phyloP scores from a whole-genome alignment of 2,888 invertebrate species.

The Cryptus armator region DNA sequence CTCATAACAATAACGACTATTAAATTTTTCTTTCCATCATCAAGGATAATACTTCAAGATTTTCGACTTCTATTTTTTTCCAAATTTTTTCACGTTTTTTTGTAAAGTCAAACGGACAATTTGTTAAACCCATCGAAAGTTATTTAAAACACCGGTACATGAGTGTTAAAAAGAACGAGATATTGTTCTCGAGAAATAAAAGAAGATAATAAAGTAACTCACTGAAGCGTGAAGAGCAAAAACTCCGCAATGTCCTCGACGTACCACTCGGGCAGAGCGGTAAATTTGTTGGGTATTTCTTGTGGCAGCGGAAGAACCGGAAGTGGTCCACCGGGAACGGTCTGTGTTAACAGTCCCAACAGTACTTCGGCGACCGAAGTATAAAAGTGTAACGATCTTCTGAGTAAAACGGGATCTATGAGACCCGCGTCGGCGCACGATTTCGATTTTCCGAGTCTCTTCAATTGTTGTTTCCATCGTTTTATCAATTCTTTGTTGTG shows the following conservation, averaged over 20 bases:
- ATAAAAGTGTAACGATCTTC: conserved; percentile 95
- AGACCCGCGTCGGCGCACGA: conserved; percentile 96
- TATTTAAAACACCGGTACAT: not conserved
- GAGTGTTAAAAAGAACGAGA: conserved; percentile 4
- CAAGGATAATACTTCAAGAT: too few species aligned
- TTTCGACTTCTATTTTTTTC: too few species aligned
- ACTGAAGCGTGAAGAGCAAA: conserved; percentile 96
- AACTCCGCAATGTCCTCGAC: conserved; percentile 99
- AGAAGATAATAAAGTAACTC: conserved; percentile 85
- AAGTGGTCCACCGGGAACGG: conserved; percentile 85
- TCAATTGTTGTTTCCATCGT: conserved; percentile 95
- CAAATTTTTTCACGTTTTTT: too few species aligned
- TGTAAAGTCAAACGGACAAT: too few species aligned
- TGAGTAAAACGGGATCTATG: conserved; percentile 93
- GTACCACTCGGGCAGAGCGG: conserved; percentile 98
- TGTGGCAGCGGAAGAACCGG: conserved; percentile 87
- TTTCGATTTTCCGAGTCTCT: conserved; percentile 91
- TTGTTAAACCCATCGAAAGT: not conserved
- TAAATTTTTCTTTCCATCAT: too few species aligned
- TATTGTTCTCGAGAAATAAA: not conserved
- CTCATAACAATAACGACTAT: too few species aligned
- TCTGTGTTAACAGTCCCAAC: conserved; percentile 88
- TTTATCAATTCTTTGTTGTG: conserved; percentile 94
- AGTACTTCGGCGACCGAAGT: conserved; percentile 94
- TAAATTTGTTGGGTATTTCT: conserved; percentile 91